A percentile compares a stretch with the other conserved stretches of the same genome.
These are phyloP conservation scores for Mylabris phalerata DNA, from an alignment of 1,140 invertebrate species.

Conservation along the genomic window DNA sequence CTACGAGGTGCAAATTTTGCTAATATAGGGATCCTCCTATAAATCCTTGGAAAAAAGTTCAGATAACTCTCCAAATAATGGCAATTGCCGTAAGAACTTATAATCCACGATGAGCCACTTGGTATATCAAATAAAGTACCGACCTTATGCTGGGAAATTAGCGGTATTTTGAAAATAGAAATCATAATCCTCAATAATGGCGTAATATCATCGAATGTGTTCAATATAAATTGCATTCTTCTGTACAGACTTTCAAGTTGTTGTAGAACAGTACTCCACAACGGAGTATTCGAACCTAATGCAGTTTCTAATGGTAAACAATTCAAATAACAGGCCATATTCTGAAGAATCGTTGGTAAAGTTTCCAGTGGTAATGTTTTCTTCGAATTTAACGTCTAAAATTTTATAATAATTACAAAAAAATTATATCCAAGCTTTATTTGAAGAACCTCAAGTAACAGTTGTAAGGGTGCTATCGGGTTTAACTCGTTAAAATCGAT, in stretches of 20 bases:
- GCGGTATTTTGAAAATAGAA: slow-evolving; percentile 77
- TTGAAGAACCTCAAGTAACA: slow-evolving; percentile 71
- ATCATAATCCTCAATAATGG: slow-evolving; percentile 80
- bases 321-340: slow-evolving; percentile 89
- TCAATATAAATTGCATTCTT: slow-evolving; percentile 65
- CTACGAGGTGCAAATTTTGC: no score
- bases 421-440: neutral
- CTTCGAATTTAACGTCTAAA: slow-evolving; percentile 75
- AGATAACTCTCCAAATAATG: no score
- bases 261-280: slow-evolving; percentile 74
- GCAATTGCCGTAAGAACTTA: no score
- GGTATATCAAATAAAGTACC: slow-evolving; percentile 12
- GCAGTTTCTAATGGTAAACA: slow-evolving; percentile 81
- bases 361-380: slow-evolving; percentile 77
- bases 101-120: neutral
- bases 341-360: slow-evolving; percentile 69
- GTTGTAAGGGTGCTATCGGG: slow-evolving; percentile 85
- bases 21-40: no score
- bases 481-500: slow-evolving; percentile 97
- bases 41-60: no score
- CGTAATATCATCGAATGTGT: slow-evolving; percentile 65
- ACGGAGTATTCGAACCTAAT: slow-evolving; percentile 54
- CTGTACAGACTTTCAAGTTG: slow-evolving; percentile 82
- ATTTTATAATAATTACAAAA: slow-evolving; percentile 16
- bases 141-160: slow-evolving; percentile 73